phyloP scores from a whole-genome alignment of 2,888 invertebrate genomes.

The Cantharis rufa region DNA sequence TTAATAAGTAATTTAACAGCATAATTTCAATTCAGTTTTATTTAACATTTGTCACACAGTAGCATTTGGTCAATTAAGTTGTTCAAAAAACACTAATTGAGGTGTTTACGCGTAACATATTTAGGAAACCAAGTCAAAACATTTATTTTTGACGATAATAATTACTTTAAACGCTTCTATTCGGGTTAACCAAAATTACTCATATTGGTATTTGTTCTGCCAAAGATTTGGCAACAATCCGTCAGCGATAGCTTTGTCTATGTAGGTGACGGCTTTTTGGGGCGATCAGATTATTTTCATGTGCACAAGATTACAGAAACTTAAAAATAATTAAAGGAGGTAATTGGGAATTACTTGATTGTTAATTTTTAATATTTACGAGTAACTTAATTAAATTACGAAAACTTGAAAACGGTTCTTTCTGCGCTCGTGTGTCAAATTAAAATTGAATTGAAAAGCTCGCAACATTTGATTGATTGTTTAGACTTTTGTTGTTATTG shows the following conservation, averaged over 20 bases:
- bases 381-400: neutral
- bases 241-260: neutral
- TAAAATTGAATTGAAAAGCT: neutral
- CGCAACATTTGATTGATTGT: neutral
- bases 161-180: neutral
- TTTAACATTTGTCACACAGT: neutral
- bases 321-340: neutral
- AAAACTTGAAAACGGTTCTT: neutral
- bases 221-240: neutral
- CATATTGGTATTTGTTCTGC: neutral
- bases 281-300: neutral
- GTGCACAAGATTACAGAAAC: neutral
- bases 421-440: neutral
- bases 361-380: neutral
- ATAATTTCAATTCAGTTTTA: neutral
- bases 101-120: neutral
- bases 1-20: neutral
- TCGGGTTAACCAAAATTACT: conserved; percentile 1
- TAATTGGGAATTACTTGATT: neutral
- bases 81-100: neutral
- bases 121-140: neutral
- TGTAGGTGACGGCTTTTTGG: neutral
- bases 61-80: neutral
- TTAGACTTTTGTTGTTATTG: neutral
- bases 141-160: neutral